Base-by-base conservation (phyloP, 2,888 invertebrate genomes). In the Amblyjoppa proteus region DNA sequence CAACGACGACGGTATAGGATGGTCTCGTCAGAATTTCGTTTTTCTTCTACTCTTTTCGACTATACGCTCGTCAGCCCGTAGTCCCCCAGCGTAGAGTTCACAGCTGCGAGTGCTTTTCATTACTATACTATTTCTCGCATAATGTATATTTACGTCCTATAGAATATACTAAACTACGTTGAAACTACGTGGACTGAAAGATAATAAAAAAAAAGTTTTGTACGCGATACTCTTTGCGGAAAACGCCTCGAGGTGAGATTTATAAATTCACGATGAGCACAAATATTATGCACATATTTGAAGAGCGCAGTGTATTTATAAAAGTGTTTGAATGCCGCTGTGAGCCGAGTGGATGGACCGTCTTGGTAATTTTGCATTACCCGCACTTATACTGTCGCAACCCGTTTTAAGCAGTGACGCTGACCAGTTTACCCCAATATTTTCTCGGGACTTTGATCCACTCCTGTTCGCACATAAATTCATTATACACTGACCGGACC, bases 231-330 rank as follows among this genome's bases (percentile, higher is more conserved):
- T 76, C 66, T 82, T 80, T 76, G 79, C 82, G 71, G 85, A 51
- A 80, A 71, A 68, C 66, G 66, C 70, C 76, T 56, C 70, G 38
- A 66, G 78, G 69, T 85, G 66, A 79, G 70, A 85, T 79, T 79
- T 73, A 80, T 66, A 74, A 13, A 68, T 66, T 73, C 41, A 41
- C 31, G 66, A 58, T 53, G 56, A 80, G 53, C 71, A 38, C 28
- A 68, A 82, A 85, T 80, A 56, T 20, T 82, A 85, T 85, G 85
- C 82, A 76, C 85, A 85, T 85, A 85, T 85, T 85, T 82, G 79
- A 85, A 82, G 75, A 79, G 75, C 66, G 75, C 53, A 13, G 66
- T 75, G 81, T 64, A 75, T 82, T 85, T 76, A 64, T 85, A 79
- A 85, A 79, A 85, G 75, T 76, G 85, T 85, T 80, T 73, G 76